phyloP scores from a whole-genome alignment of 37 sponge, comb jelly and placozoan genomes.

The Chondrilla cf. caribensis region DNA sequence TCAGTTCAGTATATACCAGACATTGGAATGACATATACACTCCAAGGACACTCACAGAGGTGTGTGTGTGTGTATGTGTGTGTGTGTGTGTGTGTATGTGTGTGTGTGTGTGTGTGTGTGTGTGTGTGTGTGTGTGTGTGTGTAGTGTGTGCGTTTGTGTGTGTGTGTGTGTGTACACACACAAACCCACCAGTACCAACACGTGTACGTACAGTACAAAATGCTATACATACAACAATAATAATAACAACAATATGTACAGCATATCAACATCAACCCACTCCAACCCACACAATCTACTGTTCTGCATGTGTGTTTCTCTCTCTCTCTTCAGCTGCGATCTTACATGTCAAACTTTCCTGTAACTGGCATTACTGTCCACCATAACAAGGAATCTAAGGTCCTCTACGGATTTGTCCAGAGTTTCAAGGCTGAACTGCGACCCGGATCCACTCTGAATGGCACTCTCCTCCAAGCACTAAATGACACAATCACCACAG shows the following conservation, averaged over 20 bases:
- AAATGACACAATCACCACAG: neutral
- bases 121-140: slow-evolving; percentile 17
- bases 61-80: slow-evolving; percentile 8
- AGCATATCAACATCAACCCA: too few species aligned
- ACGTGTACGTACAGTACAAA: slow-evolving; percentile 16
- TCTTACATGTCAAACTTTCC: neutral
- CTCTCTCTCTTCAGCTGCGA: too few species aligned
- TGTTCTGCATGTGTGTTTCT: too few species aligned
- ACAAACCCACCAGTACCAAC: slow-evolving; percentile 3
- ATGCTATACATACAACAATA: too few species aligned
- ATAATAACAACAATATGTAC: too few species aligned
- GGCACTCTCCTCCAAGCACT: neutral
- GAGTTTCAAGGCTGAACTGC: neutral
- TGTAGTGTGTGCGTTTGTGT: neutral
- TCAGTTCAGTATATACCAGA: neutral
- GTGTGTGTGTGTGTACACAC: neutral
- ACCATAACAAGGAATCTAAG: neutral
- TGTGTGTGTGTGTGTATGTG: neutral
- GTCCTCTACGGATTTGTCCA: neutral
- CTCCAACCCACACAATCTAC: too few species aligned
- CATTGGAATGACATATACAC: neutral
- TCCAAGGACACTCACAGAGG: neutral
- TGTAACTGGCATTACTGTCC: neutral
- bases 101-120: neutral
- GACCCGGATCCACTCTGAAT: neutral